Base-by-base conservation (phyloP, 2,113 vertebrate species). In the Butorides virescens region DNA sequence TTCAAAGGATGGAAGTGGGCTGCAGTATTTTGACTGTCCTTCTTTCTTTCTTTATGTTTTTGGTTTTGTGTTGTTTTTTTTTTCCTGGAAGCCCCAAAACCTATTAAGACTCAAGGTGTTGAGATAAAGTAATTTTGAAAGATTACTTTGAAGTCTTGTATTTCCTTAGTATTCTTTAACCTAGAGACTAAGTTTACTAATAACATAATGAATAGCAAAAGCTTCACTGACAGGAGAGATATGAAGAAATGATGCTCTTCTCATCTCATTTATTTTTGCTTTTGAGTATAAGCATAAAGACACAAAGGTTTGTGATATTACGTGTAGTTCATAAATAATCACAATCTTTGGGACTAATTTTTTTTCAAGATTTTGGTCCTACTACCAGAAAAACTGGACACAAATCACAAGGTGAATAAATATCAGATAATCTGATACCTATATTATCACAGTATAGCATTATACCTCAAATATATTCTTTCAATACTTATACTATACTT, bases 31-130 rank as follows among this genome's bases (percentile, higher is more conserved):
- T 84, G n/a, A 50, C 18, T 73, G 15, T 34, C 3, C 0, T 2
- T 5, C 2, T 81, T 81, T 76, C 20, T 59, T 65, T 67, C 13
- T 55, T 37, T 81, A 23, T 53, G 4, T 29, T 52, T 2, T 36
- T 68, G n/a, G 5, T 6, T 17, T 26, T 16, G n/a, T 20, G 20
- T 1, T 0, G 21, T 30, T 46, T 18, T 3, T 46, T 19, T 11
- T 23, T 66, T 52, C 0, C 4, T 10, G 2, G 13, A 63, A 90
- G 5, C 1, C 13, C 2, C 6, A 20, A 49, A 61, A 46, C 27
- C 56, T 11, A 37, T 55, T 58, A 83, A 83, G 30, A 32, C 5
- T 66, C 42, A 77, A 91, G 29, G 5, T 42, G 7, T n/a, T 79
- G 34, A 65, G 32, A 56, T 15, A 65, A 72, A 86, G 7, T 49